Evolutionary conservation across 2,888 invertebrate species (phyloP).

Genomic region (Cosmorhoe ocellata): DNA sequence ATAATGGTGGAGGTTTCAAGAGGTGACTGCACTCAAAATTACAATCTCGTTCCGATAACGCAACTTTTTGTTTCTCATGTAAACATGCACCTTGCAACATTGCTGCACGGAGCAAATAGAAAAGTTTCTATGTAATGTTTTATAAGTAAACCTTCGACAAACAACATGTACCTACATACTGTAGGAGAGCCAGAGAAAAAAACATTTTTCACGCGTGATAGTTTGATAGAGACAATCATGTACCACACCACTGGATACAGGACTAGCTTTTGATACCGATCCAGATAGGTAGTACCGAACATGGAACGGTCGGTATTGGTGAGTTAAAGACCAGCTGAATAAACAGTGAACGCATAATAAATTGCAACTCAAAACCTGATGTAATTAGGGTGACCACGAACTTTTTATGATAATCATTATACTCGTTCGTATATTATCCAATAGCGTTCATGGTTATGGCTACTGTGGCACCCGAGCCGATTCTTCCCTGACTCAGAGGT

Average conservation of each 20-base stretch:
- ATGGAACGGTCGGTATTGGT: no score
- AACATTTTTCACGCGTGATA: no score
- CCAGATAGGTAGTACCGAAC: no score
- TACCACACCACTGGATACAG: no score
- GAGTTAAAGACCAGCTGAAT: conserved; percentile 13
- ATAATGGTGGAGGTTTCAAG: conserved; percentile 4
- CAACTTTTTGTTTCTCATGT: conserved; percentile 20
- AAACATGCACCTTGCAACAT: conserved; percentile 21
- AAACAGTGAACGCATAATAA: conserved; percentile 6
- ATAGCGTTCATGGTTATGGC: no score
- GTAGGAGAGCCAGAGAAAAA: background rate
- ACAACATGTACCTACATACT: background rate
- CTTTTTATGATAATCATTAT: conserved; percentile 18
- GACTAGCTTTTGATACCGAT: no score
- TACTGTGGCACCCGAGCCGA: no score
- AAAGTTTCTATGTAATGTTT: conserved; percentile 13
- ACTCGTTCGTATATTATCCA: background rate
- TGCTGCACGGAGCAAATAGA: conserved; percentile 12
- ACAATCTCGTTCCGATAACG: conserved; percentile 18
- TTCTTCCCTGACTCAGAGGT: no score
- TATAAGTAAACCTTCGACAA: conserved; percentile 6
- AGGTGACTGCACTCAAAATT: conserved; percentile 21
- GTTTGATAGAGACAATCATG: no score
- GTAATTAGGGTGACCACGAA: conserved; percentile 14
- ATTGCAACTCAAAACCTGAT: conserved; percentile 19